Percentiles rank a stretch among this genome's conserved stretches.
phyloP scores from a whole-genome alignment of 1,140 invertebrate genomes.

The Mycetomoellerius zeteki region DNA sequence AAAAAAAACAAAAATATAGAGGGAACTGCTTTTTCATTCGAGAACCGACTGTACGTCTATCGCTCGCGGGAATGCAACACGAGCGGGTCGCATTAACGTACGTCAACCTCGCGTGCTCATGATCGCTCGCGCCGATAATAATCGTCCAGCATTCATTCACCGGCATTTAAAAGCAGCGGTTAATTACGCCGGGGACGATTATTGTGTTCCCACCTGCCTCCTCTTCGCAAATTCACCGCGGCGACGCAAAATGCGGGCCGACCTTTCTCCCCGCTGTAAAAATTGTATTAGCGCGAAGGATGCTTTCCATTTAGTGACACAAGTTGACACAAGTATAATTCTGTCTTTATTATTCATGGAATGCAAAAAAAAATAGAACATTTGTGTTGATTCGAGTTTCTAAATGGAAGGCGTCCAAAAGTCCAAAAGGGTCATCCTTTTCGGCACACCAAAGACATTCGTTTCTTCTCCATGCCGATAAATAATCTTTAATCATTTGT shows the following conservation, averaged over 20 bases:
- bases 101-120: conserved; percentile 48
- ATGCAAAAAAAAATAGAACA: too few relatives aligned
- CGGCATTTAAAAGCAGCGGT: conserved; percentile 50
- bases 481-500: not conserved
- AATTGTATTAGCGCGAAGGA: conserved; percentile 3
- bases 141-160: conserved; percentile 46
- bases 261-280: conserved; percentile 11
- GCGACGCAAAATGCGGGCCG: conserved; percentile 29
- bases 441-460: not conserved
- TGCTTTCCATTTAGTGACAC: too few relatives aligned
- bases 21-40: not conserved
- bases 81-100: conserved; percentile 15
- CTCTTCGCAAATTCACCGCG: conserved; percentile 10
- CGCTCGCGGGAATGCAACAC: not conserved
- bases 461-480: not conserved
- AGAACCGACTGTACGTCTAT: not conserved
- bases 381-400: too few relatives aligned
- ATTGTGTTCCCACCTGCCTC: conserved; percentile 27
- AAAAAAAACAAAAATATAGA: not conserved
- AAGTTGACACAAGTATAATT: too few relatives aligned
- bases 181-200: conserved; percentile 64
- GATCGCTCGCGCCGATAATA: conserved; percentile 50
- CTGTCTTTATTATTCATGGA: too few relatives aligned
- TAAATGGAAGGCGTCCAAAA: not conserved
- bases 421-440: not conserved